Conservation (phyloP, 1,140 invertebrate genomes). For the Myzus persicae region DNA sequence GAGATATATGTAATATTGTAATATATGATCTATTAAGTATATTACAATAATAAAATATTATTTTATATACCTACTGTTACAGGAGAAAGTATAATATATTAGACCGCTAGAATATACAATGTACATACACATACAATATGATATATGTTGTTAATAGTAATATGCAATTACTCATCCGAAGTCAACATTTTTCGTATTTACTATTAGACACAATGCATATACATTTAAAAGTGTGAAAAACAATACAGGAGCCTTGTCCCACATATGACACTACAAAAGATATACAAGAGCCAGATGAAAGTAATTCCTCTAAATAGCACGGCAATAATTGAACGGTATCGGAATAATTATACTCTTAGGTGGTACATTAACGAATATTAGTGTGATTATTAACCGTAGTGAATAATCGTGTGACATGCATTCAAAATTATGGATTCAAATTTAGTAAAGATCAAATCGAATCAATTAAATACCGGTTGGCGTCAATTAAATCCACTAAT, state of each 20-base stretch:
- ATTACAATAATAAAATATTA: background rate
- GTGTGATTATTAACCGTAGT: background rate
- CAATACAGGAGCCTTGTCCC: constrained; percentile 48
- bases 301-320: constrained; percentile 49
- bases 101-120: background rate
- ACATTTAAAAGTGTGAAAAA: constrained; percentile 11
- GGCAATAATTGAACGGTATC: constrained; percentile 20
- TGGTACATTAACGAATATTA: constrained; percentile 1
- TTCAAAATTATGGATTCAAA: background rate
- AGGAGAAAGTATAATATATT: constrained; percentile 8
- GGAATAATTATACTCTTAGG: background rate
- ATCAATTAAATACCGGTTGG: background rate
- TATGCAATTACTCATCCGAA: constrained; percentile 27
- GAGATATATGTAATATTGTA: background rate
- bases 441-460: background rate
- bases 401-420: background rate
- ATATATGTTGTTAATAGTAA: constrained; percentile 3
- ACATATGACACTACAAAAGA: constrained; percentile 16
- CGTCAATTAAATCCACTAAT: background rate
- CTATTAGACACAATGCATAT: background rate
- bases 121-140: background rate
- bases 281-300: constrained; percentile 22
- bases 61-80: background rate
- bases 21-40: background rate
- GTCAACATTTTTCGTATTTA: constrained; percentile 8